Evolutionary conservation across 2,113 vertebrate species (phyloP).

Genomic region (Caranx melampygus): DNA sequence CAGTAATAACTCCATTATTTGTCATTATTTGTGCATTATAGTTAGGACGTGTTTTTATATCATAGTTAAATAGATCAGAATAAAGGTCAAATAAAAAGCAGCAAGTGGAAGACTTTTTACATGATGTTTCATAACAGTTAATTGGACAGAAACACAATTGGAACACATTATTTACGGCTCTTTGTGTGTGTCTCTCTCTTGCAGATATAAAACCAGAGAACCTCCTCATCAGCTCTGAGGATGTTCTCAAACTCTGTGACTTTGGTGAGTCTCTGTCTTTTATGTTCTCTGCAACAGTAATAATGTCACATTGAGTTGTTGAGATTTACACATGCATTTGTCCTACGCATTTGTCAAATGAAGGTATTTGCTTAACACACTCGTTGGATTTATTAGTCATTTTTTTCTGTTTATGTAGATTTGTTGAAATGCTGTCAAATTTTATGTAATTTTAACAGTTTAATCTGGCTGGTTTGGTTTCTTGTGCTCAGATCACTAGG

Average conservation of each 20-base stretch:
- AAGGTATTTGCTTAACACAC: neutral
- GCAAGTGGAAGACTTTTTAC: no score
- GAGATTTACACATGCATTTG: neutral
- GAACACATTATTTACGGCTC: neutral
- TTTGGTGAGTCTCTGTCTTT: slow-evolving; percentile 89
- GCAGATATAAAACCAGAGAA: slow-evolving; percentile 99
- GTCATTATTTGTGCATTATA: no score
- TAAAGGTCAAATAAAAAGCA: no score
- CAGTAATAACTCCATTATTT: no score
- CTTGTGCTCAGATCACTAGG: slow-evolving; percentile 27
- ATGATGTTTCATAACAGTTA: neutral
- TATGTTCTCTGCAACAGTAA: neutral
- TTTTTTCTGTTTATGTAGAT: neutral
- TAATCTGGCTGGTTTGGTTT: slow-evolving; percentile 22
- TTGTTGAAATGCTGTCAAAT: neutral
- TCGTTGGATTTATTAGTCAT: neutral
- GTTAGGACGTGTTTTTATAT: no score
- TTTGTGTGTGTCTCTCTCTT: slow-evolving; percentile 53
- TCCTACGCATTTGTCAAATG: slow-evolving; percentile 4
- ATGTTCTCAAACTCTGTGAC: slow-evolving; percentile 97
- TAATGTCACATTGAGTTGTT: slow-evolving; percentile 1
- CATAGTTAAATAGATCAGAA: no score
- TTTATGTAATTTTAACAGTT: slow-evolving; percentile 12
- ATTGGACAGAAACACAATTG: neutral
- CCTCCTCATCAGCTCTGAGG: slow-evolving; percentile 97